A percentile compares a stretch with the other conserved stretches of the same genome.
phyloP scores from a whole-genome alignment of 2,797 vertebrate species.

The Artibeus lituratus region DNA sequence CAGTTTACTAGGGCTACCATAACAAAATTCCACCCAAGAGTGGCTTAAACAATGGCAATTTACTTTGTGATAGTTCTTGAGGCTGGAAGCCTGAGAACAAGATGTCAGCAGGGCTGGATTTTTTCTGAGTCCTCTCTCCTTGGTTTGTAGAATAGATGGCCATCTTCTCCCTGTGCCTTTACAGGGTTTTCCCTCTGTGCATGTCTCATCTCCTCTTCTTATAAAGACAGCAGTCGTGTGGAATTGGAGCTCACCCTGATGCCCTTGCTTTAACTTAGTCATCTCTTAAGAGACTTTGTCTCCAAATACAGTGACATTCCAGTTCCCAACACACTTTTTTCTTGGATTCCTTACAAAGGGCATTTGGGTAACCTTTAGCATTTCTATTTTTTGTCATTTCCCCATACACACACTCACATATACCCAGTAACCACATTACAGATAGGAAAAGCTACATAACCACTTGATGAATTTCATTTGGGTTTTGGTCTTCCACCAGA shows the following conservation, averaged over 20 bases:
- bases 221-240: not conserved
- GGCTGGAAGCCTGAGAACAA: not conserved
- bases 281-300: not conserved
- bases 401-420: not conserved
- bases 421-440: not conserved
- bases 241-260: not conserved
- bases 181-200: not conserved
- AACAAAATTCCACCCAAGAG: not conserved
- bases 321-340: not conserved
- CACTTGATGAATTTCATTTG: not conserved
- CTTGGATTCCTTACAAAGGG: not conserved
- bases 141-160: not conserved
- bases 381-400: not conserved
- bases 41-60: not conserved
- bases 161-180: not conserved
- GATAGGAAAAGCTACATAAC: not conserved
- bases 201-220: not conserved
- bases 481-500: constrained; percentile 35
- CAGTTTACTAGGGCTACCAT: not conserved
- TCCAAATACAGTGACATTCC: not conserved
- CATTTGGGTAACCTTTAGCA: not conserved
- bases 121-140: not conserved
- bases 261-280: not conserved
- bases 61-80: not conserved
- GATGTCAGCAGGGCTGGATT: not conserved